Evolutionary conservation across 1,140 invertebrate genomes (phyloP), one percentile per base, ranked within the genome.

Genomic region (Choristoneura fumiferana): DNA sequence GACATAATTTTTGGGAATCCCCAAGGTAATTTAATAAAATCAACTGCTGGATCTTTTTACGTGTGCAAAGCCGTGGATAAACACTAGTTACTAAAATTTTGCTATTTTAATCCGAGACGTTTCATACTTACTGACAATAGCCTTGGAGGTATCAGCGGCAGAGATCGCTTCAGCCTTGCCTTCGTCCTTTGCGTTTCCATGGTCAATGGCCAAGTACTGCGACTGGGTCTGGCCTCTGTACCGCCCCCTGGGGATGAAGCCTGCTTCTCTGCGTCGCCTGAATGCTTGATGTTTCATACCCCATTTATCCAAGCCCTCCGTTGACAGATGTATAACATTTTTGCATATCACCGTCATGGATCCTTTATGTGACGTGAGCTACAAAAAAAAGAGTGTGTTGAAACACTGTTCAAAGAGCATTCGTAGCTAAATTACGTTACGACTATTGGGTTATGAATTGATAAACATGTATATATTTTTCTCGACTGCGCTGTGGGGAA

Each of bases 111-210:
- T 6, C 22, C 2, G 22, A 3, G 2, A 3, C 22, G 22, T 29
- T 29, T 29, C 49, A 10, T 69, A 94, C 94, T 93, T 84, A 96
- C 95, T 93, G 74, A 96, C 95, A 69, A 92, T 90, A 6, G 95
- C 94, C 67, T 92, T 92, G 0, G 95, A 95, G 13, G 93, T 92
- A 69, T 93, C 91, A 54, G 92, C 92, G 37, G 91, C 92, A 6
- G 95, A 94, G 77, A 95, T 93, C 1, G 95, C 95, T 78, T 96
- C 94, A 0, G 95, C 95, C 79, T 93, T 94, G 10, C 95, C 95
- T 18, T 91, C 90, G 64, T 91, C 80, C 67, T 92, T 91, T 13
- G 89, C 90, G 45, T 90, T 89, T 4, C 76, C 84, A 5, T 65
- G 63, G 40, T 91, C 90, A 61, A 94, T 92, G 67, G 92, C 93